Conservation (phyloP, 2,797 vertebrate species). For the Crossoptilon crossoptilon region DNA sequence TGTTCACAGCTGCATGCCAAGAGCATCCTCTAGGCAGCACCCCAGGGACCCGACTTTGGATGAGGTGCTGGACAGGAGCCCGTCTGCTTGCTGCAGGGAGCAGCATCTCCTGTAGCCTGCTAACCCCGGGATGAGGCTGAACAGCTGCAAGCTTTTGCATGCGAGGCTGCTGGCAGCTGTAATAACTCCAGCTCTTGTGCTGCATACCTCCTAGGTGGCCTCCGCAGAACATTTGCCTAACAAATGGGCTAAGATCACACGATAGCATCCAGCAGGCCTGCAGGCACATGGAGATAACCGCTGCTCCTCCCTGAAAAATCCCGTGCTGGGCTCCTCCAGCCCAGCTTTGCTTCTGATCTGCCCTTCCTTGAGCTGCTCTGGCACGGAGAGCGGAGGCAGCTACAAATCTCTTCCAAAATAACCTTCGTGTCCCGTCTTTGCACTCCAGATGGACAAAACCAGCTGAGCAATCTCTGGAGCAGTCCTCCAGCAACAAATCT, state of each 20-base stretch:
- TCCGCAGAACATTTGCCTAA: slow-evolving; percentile 59
- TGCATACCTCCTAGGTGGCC: slow-evolving; percentile 63
- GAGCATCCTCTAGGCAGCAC: no score
- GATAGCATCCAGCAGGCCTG: slow-evolving; percentile 25
- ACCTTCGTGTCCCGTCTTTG: background rate
- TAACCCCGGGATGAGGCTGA: background rate
- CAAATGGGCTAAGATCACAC: slow-evolving; percentile 66
- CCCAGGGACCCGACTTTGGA: background rate
- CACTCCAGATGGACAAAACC: background rate
- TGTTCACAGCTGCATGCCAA: background rate
- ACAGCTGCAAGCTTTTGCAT: slow-evolving; percentile 52
- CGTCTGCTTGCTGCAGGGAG: background rate
- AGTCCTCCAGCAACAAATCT: background rate
- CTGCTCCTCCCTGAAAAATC: slow-evolving; percentile 35
- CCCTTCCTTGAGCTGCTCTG: background rate
- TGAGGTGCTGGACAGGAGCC: background rate
- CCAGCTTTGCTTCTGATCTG: background rate
- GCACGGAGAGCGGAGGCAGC: background rate
- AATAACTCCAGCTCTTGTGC: background rate
- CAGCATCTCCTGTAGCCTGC: background rate
- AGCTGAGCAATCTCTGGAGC: background rate
- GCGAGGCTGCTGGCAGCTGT: slow-evolving; percentile 57
- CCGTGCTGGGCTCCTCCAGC: background rate
- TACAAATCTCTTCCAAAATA: background rate
- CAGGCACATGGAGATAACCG: slow-evolving; percentile 30